These are phyloP conservation scores for Itoplectis maculator DNA, from an alignment of 2,888 invertebrate genomes.

Conservation along the genomic window DNA sequence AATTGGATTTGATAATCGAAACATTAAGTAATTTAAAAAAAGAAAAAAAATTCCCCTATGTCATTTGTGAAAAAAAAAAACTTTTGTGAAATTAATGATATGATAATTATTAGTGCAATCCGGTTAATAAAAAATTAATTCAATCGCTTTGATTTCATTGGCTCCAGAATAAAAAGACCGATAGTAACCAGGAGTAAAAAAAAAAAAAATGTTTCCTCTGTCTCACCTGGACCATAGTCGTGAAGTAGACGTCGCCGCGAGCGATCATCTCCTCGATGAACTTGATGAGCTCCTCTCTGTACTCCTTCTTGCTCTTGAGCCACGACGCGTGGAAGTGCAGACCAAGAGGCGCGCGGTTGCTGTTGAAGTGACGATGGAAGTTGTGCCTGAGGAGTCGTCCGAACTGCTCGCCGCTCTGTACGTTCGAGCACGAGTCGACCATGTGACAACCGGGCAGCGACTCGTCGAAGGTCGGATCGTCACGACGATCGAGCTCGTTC, in stretches of 20 bases:
- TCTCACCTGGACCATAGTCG: slow-evolving; percentile 91
- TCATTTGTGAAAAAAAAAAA: slow-evolving; percentile 83
- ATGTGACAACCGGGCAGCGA: slow-evolving; percentile 97
- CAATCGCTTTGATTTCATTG: no score
- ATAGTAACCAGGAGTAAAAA: no score
- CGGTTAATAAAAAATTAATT: no score
- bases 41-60: slow-evolving; percentile 23
- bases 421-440: slow-evolving; percentile 97
- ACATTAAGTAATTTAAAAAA: not conserved
- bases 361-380: slow-evolving; percentile 96
- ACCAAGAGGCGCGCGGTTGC: slow-evolving; percentile 96
- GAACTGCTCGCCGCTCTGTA: slow-evolving; percentile 96
- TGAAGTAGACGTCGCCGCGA: slow-evolving; percentile 96
- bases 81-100: no score
- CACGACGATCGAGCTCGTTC: slow-evolving; percentile 97
- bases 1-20: slow-evolving; percentile 17
- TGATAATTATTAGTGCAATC: no score
- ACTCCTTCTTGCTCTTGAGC: slow-evolving; percentile 97
- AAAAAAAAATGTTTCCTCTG: not conserved
- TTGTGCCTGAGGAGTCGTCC: slow-evolving; percentile 95
- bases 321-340: slow-evolving; percentile 98
- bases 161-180: no score
- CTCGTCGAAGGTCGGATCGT: slow-evolving; percentile 97
- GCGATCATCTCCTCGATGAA: slow-evolving; percentile 97
- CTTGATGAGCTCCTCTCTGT: slow-evolving; percentile 95